Percentiles rank a stretch among this genome's conserved stretches.
These are phyloP conservation scores for Aphelenchoides besseyi DNA, from an alignment of 1,140 invertebrate genomes.

Conservation along the genomic window DNA sequence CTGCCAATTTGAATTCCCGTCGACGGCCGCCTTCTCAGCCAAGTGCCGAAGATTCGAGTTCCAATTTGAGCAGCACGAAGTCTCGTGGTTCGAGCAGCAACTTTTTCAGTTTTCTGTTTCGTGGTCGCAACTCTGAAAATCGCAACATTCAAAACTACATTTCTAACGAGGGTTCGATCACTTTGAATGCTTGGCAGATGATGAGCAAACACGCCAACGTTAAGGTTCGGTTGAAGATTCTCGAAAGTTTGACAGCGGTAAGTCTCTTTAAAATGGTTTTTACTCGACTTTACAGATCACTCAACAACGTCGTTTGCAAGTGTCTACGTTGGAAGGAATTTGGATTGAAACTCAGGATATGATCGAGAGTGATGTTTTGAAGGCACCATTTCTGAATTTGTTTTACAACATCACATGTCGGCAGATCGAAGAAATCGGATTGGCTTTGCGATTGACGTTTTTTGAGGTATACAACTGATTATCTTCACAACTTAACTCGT, in stretches of 20 bases:
- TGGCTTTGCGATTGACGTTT: conserved; percentile 28
- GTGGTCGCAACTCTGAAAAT: neutral
- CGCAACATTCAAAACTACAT: conserved; percentile 30
- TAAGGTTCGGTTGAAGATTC: conserved; percentile 22
- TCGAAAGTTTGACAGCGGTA: conserved; percentile 20
- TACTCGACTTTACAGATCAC: conserved; percentile 21
- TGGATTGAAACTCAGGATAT: conserved; percentile 35
- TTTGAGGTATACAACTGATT: conserved; percentile 24
- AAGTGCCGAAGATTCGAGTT: neutral
- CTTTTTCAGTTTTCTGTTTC: conserved; percentile 9
- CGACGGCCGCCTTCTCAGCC: neutral
- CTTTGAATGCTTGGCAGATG: conserved; percentile 20
- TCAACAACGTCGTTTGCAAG: conserved; percentile 28
- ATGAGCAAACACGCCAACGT: conserved; percentile 24
- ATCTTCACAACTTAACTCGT: conserved; percentile 6
- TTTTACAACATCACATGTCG: conserved; percentile 22
- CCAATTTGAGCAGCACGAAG: neutral
- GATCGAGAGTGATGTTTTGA: conserved; percentile 13
- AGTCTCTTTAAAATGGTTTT: conserved; percentile 7
- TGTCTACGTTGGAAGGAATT: conserved; percentile 31
- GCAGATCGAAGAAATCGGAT: conserved; percentile 30
- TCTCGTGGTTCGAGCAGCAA: neutral
- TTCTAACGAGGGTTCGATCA: conserved; percentile 31
- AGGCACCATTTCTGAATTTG: conserved; percentile 26
- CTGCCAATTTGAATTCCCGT: neutral